Evolutionary conservation across 2,888 invertebrate species (phyloP).

Genomic region (Ormyrus thymus): DNA sequence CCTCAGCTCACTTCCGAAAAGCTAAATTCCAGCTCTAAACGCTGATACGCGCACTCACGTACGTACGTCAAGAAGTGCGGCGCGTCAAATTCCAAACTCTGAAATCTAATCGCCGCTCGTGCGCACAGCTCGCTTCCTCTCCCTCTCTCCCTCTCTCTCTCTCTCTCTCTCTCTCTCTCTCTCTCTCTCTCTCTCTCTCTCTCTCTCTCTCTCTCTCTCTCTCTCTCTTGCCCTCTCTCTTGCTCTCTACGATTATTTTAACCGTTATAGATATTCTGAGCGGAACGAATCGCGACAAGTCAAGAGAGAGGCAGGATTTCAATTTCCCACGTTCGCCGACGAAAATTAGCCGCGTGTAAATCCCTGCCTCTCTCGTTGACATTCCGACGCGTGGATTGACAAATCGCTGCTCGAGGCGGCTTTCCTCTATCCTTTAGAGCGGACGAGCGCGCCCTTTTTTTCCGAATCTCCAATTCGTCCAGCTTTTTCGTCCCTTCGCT

Average conservation of each 20-base stretch:
- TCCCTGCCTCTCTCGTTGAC: constrained; percentile 9
- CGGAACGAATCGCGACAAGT: constrained; percentile 7
- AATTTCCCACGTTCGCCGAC: constrained; percentile 49
- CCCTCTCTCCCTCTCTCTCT: too few relatives aligned
- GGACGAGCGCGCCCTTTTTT: too few relatives aligned
- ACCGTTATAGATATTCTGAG: constrained; percentile 36
- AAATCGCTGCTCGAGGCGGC: constrained; percentile 2
- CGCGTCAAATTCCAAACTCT: background rate
- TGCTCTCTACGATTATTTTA: constrained; percentile 3
- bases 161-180: too few relatives aligned
- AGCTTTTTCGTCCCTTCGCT: too few relatives aligned
- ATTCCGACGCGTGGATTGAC: constrained; percentile 27
- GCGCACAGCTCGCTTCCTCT: background rate
- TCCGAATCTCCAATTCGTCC: too few relatives aligned
- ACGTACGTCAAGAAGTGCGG: too few relatives aligned
- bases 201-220: background rate
- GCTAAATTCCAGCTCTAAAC: too few relatives aligned
- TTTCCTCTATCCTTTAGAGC: too few relatives aligned
- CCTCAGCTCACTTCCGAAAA: too few relatives aligned
- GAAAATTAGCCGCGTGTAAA: constrained; percentile 38
- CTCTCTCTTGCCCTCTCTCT: too few relatives aligned
- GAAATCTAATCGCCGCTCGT: background rate
- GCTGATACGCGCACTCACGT: too few relatives aligned
- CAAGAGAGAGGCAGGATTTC: constrained; percentile 26
- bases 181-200: background rate